Percentiles rank a stretch among this genome's conserved stretches.
Conservation (phyloP, 2,113 vertebrate genomes). For the Erpornis zantholeuca region DNA sequence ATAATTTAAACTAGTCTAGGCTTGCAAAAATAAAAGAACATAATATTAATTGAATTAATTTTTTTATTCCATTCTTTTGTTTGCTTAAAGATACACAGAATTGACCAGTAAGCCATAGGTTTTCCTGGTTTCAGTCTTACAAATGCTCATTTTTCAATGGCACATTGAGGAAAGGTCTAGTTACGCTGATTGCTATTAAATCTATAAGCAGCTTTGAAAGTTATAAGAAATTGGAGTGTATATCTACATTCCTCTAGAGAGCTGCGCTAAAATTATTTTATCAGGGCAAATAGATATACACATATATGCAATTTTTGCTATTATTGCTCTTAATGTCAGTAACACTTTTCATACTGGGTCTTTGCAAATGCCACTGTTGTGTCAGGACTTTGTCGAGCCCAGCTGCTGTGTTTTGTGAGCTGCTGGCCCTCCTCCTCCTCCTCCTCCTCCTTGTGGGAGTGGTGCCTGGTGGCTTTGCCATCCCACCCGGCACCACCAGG, state of each 20-base stretch:
- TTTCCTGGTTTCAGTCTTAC: neutral
- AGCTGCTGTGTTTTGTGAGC: neutral
- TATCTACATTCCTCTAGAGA: neutral
- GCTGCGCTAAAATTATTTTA: neutral
- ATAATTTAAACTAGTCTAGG: neutral
- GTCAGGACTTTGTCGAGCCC: neutral
- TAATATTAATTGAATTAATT: neutral
- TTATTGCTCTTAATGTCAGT: neutral
- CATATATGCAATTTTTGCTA: neutral
- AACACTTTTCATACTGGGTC: neutral
- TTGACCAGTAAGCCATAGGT: no score
- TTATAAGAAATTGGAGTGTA: neutral
- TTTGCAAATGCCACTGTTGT: neutral
- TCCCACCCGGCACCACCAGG: accelerated
- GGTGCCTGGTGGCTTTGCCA: neutral
- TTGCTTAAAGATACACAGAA: neutral
- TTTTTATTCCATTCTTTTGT: neutral
- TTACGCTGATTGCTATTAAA: neutral
- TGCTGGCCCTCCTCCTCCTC: neutral
- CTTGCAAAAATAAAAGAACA: neutral
- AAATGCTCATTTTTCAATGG: neutral
- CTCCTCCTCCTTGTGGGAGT: no score
- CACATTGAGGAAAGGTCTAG: neutral
- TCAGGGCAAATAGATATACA: neutral
- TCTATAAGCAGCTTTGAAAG: neutral